A percentile compares a stretch with the other conserved stretches of the same genome.
Evolutionary conservation across 2,797 vertebrate species (phyloP).

Genomic region (Gallinago nigripennis): DNA sequence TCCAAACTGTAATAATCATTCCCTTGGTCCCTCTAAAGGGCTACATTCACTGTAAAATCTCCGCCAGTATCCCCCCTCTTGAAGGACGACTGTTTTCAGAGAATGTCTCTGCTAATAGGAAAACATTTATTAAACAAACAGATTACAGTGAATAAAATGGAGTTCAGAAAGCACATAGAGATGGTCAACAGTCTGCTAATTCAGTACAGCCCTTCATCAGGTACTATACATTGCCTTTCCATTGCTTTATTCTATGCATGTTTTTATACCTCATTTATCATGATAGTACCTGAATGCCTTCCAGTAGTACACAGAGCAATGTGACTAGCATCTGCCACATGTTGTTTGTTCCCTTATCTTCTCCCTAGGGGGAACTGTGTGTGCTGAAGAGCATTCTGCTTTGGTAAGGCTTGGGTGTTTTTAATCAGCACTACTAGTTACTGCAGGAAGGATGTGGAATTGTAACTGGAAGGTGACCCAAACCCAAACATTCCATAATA

Average conservation of each 20-base stretch:
- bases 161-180: not conserved
- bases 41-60: not conserved
- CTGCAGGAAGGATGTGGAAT: not conserved
- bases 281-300: not conserved
- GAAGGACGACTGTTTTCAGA: not conserved
- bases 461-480: not conserved
- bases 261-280: not conserved
- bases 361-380: not conserved
- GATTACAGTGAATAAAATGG: not conserved
- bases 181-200: not conserved
- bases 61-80: not conserved
- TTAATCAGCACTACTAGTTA: not conserved
- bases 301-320: not conserved
- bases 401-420: not conserved
- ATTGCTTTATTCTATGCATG: not conserved
- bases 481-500: not conserved
- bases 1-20: not conserved
- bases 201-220: not conserved
- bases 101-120: not conserved
- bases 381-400: not conserved
- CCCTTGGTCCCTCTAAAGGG: not conserved
- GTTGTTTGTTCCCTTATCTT: not conserved
- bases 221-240: not conserved
- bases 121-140: not conserved
- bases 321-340: not conserved